Evolutionary conservation across 2,888 invertebrate genomes (phyloP).

Genomic region (Acanthococcus lagerstroemiae): DNA sequence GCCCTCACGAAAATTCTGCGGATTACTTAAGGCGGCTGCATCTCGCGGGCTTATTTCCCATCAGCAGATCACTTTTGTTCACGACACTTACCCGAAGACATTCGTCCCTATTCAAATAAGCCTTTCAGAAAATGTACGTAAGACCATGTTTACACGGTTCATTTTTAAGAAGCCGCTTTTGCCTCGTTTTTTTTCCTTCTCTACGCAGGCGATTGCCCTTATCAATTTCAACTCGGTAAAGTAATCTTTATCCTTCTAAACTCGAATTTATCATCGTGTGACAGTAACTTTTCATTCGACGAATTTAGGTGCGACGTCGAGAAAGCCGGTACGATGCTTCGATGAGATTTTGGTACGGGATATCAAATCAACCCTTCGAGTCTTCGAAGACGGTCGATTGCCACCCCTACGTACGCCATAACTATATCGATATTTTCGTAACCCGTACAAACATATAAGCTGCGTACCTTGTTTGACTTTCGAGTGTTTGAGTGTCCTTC

Average conservation of each 20-base stretch:
- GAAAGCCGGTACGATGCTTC: no score
- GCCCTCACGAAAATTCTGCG: no score
- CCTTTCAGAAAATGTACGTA: not conserved
- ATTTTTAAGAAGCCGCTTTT: not conserved
- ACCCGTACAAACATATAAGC: no score
- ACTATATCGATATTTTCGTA: no score
- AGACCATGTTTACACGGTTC: not conserved
- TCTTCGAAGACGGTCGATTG: no score
- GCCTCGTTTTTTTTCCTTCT: not conserved
- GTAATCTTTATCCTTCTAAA: not conserved
- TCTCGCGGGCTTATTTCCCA: not conserved
- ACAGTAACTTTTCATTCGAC: not conserved
- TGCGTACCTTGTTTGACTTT: no score
- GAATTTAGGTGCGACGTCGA: not conserved
- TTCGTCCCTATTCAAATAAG: not conserved
- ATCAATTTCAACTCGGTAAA: not conserved
- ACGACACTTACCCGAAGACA: not conserved
- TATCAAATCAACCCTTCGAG: no score
- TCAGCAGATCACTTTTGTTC: not conserved
- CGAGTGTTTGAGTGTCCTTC: no score
- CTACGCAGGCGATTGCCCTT: not conserved
- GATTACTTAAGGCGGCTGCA: no score
- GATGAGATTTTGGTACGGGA: no score
- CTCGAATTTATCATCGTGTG: not conserved
- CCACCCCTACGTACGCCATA: no score